Evolutionary conservation across 2,113 vertebrate genomes (phyloP).

Genomic region (Sisor rabdophorus): DNA sequence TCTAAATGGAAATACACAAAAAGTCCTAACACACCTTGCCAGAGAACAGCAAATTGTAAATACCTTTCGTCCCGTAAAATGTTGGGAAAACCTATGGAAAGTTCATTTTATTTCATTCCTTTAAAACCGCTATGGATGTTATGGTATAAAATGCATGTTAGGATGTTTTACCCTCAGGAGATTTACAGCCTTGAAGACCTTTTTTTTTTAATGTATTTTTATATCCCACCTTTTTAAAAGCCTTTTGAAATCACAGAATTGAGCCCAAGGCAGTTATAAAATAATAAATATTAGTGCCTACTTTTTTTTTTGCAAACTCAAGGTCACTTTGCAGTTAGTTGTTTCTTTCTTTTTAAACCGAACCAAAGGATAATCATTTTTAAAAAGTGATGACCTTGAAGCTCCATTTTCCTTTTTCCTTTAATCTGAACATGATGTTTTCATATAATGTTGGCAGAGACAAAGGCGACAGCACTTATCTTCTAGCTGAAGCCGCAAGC

Average conservation of each 20-base stretch:
- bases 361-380: not conserved
- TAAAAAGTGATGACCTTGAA: conserved; percentile 1
- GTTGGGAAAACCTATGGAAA: too few relatives aligned
- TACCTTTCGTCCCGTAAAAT: too few relatives aligned
- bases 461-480: conserved; percentile 14
- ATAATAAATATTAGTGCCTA: not conserved
- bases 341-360: not conserved
- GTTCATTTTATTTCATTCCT: not conserved
- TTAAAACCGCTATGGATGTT: not conserved
- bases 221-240: not conserved
- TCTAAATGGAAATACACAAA: too few relatives aligned
- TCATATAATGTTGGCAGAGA: not conserved
- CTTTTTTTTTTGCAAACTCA: not conserved
- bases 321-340: not conserved
- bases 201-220: not conserved
- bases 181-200: not conserved
- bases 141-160: not conserved
- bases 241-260: not conserved
- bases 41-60: too few relatives aligned
- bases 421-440: conserved; percentile 2
- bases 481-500: not conserved
- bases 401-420: not conserved
- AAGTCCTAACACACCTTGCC: too few relatives aligned
- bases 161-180: not conserved
- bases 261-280: not conserved